Base-by-base conservation (phyloP, 2,113 vertebrate genomes). In the Eptatretus burgeri region DNA sequence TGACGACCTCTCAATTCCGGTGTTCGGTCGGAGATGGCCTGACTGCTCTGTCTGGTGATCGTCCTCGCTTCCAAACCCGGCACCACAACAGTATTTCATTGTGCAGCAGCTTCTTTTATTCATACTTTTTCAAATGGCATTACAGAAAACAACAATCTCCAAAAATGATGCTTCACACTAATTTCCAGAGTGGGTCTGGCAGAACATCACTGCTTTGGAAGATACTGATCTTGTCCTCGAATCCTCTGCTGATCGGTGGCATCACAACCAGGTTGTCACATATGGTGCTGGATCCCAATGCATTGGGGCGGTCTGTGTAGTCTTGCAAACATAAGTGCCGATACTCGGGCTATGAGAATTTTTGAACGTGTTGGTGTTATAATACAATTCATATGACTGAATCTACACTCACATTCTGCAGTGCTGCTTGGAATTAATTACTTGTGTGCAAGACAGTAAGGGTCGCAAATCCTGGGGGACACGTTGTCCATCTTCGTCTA, bases 1-100 rank as follows among this genome's bases (percentile, higher is more conserved):
- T n/a, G n/a, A n/a, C n/a, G n/a, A n/a, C n/a, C n/a, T n/a, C n/a
- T n/a, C n/a, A n/a, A n/a, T n/a, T n/a, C n/a, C n/a, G n/a, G n/a
- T n/a, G n/a, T n/a, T n/a, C n/a, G n/a, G n/a, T n/a, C n/a, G n/a
- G n/a, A n/a, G n/a, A n/a, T n/a, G n/a, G n/a, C n/a, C n/a, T n/a
- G n/a, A n/a, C n/a, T n/a, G n/a, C n/a, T n/a, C n/a, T n/a, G n/a
- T n/a, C n/a, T n/a, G n/a, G n/a, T n/a, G n/a, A n/a, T n/a, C n/a
- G n/a, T n/a, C n/a, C n/a, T n/a, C n/a, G n/a, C n/a, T n/a, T n/a
- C n/a, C n/a, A n/a, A n/a, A n/a, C n/a, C n/a, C n/a, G n/a, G n/a
- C n/a, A n/a, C n/a, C n/a, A n/a, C n/a, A n/a, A n/a, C n/a, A n/a
- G 14, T 63, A 50, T 50, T 63, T 63, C 51, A 63, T 63, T 12